These are phyloP conservation scores for Lutraria lutraria DNA, from an alignment of 2,888 invertebrate genomes.

Conservation along the genomic window DNA sequence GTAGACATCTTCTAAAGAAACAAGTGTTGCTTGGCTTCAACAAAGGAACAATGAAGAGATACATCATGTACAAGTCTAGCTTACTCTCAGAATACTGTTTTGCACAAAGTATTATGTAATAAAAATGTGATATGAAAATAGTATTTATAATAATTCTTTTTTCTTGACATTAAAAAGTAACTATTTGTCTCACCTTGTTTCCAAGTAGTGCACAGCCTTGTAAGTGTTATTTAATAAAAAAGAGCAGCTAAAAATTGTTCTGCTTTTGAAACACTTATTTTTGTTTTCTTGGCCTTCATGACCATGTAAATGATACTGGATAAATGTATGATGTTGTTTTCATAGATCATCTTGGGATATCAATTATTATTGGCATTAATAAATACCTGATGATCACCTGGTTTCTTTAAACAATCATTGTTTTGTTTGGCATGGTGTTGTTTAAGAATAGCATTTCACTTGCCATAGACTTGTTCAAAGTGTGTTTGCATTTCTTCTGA, in stretches of 20 bases:
- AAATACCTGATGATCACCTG: slow-evolving; percentile 63
- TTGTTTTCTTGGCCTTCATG: slow-evolving; percentile 28
- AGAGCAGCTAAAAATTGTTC: background rate
- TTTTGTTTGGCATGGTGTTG: slow-evolving; percentile 65
- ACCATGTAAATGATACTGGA: slow-evolving; percentile 31
- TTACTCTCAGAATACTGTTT: too few relatives aligned
- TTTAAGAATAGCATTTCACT: slow-evolving; percentile 55
- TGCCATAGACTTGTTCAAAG: slow-evolving; percentile 61
- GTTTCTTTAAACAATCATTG: slow-evolving; percentile 63
- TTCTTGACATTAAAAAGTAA: too few relatives aligned
- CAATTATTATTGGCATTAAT: slow-evolving; percentile 67
- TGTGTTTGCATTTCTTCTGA: slow-evolving; percentile 68
- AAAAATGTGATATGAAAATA: too few relatives aligned
- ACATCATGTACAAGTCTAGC: too few relatives aligned
- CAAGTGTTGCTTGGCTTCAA: background rate
- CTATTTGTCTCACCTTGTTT: too few relatives aligned
- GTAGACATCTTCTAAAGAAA: background rate
- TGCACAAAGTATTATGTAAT: too few relatives aligned
- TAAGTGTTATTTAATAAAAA: background rate
- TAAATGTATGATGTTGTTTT: slow-evolving; percentile 54
- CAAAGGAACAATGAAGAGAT: too few relatives aligned
- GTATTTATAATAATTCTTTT: too few relatives aligned
- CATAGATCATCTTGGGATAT: slow-evolving; percentile 62
- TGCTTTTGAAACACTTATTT: background rate
- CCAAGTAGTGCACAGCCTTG: too few relatives aligned